These are phyloP conservation scores for Lochmaea capreae DNA, from an alignment of 2,888 invertebrate genomes.

Conservation along the genomic window DNA sequence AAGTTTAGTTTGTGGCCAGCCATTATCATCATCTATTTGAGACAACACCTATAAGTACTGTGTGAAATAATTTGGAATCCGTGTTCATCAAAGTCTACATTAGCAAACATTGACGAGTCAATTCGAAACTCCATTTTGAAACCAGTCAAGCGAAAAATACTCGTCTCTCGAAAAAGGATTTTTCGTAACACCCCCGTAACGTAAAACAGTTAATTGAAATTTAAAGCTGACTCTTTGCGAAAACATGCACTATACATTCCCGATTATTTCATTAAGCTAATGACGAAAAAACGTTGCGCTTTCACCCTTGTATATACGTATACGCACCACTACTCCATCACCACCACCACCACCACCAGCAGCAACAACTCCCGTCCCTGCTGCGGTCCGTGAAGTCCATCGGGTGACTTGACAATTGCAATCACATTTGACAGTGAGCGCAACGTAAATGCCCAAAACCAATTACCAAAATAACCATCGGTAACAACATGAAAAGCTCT, in stretches of 20 bases:
- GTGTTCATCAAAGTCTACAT: constrained; percentile 20
- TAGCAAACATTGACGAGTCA: constrained; percentile 22
- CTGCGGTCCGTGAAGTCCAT: constrained; percentile 10
- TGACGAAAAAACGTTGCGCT: constrained; percentile 15
- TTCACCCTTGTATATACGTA: constrained; percentile 5
- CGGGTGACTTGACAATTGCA: constrained; percentile 26
- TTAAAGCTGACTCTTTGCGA: not conserved
- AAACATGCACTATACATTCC: not conserved
- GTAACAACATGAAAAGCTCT: constrained; percentile 54
- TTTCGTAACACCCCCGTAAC: not conserved
- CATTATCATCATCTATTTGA: constrained; percentile 26
- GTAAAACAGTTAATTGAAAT: not conserved
- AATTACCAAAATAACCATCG: constrained; percentile 51
- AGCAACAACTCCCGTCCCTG: not conserved
- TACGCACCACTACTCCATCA: not conserved
- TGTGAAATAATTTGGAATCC: constrained; percentile 41
- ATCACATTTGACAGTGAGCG: constrained; percentile 32
- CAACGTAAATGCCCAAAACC: constrained; percentile 41
- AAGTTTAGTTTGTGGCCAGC: not conserved
- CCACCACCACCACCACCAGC: not conserved
- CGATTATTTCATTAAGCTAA: constrained; percentile 23
- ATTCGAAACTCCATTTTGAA: constrained; percentile 17
- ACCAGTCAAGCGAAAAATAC: constrained; percentile 1
- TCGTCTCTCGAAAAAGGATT: not conserved
- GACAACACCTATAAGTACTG: constrained; percentile 19